Conservation (phyloP, 1,140 invertebrate genomes). For the Lordiphosa mommai region DNA sequence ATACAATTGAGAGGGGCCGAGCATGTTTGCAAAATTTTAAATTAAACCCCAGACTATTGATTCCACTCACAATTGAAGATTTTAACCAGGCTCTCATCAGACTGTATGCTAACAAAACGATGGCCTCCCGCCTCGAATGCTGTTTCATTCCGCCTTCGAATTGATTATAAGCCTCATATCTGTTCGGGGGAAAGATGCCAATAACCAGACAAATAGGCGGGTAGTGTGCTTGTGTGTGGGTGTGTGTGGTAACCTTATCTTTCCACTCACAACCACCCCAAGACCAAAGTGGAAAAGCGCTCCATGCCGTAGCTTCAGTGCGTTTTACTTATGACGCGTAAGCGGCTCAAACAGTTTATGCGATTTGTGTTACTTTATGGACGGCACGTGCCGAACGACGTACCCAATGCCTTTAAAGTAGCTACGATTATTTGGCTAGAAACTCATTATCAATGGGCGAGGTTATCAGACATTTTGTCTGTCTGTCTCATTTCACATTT, state of each 20-base stretch:
- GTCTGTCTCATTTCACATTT: slow-evolving; percentile 29
- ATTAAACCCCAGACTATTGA: too few relatives aligned
- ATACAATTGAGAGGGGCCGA: too few relatives aligned
- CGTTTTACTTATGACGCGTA: slow-evolving; percentile 46
- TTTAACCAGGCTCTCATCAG: background rate
- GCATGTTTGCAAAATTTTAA: too few relatives aligned
- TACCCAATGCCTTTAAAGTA: too few relatives aligned
- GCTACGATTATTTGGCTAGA: background rate
- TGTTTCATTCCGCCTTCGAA: slow-evolving; percentile 2
- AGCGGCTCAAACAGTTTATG: slow-evolving; percentile 53
- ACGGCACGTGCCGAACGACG: slow-evolving; percentile 48
- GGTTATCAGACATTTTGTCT: slow-evolving; percentile 32
- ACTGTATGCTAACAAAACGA: slow-evolving; percentile 3
- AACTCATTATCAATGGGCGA: slow-evolving; percentile 42
- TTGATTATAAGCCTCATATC: slow-evolving; percentile 28
- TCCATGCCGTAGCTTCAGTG: background rate
- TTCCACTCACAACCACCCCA: slow-evolving; percentile 1
- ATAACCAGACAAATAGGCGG: slow-evolving; percentile 25
- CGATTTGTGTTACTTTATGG: slow-evolving; percentile 48
- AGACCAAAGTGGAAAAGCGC: slow-evolving; percentile 5
- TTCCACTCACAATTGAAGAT: too few relatives aligned
- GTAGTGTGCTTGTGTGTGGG: background rate
- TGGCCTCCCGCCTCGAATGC: slow-evolving; percentile 5
- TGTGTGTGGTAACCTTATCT: slow-evolving; percentile 23
- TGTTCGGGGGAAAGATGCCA: slow-evolving; percentile 25